A percentile compares a stretch with the other conserved stretches of the same genome.
phyloP scores from a whole-genome alignment of 2,888 invertebrate species.

The Epinotia bilunana region DNA sequence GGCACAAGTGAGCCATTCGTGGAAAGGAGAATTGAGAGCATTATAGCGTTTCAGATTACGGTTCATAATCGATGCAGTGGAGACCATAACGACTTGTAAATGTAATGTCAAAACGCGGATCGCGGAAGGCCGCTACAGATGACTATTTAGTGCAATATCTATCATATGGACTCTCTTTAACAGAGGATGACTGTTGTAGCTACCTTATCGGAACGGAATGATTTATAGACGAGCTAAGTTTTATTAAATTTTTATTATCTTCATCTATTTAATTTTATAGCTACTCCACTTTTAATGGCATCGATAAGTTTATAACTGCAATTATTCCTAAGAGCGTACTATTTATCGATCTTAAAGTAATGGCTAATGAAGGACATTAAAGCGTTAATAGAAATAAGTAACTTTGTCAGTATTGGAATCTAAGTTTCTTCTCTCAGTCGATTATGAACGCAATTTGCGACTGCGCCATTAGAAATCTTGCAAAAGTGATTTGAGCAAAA shows the following conservation, averaged over 20 bases:
- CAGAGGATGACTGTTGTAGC: constrained; percentile 6
- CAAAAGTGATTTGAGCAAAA: constrained; percentile 39
- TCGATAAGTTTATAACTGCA: neutral
- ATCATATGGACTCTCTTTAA: constrained; percentile 1
- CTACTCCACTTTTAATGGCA: neutral
- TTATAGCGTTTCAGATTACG: constrained; percentile 43
- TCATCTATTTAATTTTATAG: neutral
- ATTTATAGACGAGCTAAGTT: neutral
- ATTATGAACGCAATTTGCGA: constrained; percentile 40
- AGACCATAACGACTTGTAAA: constrained; percentile 43
- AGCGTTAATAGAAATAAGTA: constrained; percentile 9
- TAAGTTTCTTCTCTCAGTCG: constrained; percentile 30
- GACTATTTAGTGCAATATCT: constrained; percentile 49
- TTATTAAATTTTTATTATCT: neutral
- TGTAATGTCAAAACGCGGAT: constrained; percentile 60
- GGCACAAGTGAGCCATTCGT: constrained; percentile 40
- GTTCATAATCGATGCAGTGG: constrained; percentile 47
- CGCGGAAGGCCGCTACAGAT: constrained; percentile 54
- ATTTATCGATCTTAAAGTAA: constrained; percentile 5
- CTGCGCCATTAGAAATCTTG: constrained; percentile 42
- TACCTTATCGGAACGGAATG: constrained; percentile 12
- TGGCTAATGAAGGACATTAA: constrained; percentile 7
- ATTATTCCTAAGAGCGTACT: constrained; percentile 6
- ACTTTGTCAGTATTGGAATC: constrained; percentile 26
- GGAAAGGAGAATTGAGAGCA: constrained; percentile 47